A percentile compares a stretch with the other conserved stretches of the same genome.
These are phyloP conservation scores for Aethes cnicana DNA, from an alignment of 2,888 invertebrate species.

Conservation along the genomic window DNA sequence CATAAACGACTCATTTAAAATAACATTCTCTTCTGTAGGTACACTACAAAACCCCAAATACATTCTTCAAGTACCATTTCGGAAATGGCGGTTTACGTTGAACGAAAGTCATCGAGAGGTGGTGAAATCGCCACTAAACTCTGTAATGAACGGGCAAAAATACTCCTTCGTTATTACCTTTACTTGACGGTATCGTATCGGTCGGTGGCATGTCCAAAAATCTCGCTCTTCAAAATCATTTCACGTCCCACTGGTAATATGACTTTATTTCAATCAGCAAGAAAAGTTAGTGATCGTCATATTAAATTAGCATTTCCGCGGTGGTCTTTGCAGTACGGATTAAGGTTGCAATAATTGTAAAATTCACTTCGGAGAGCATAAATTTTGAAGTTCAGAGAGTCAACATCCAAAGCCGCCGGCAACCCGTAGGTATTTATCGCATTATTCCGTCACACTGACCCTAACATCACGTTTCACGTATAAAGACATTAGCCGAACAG, in stretches of 20 bases:
- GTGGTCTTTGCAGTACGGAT: conserved; percentile 4
- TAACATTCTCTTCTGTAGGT: too few species aligned
- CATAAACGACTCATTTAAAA: too few species aligned
- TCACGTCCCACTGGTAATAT: too few species aligned
- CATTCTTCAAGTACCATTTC: neutral
- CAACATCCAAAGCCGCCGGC: neutral
- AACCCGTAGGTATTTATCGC: neutral
- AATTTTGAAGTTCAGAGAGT: neutral
- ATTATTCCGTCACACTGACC: neutral
- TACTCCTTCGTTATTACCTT: conserved; percentile 5
- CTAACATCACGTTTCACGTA: conserved; percentile 6
- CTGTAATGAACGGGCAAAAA: conserved; percentile 8
- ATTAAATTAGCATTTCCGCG: neutral
- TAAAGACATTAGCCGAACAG: conserved; percentile 11
- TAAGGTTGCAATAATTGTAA: neutral
- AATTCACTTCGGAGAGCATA: neutral
- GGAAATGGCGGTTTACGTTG: conserved; percentile 3
- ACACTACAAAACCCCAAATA: neutral
- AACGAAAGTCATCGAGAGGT: conserved; percentile 16
- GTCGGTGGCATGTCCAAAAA: too few species aligned
- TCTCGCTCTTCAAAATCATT: too few species aligned
- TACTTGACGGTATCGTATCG: neutral
- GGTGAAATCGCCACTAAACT: conserved; percentile 16
- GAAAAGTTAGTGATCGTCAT: too few species aligned
- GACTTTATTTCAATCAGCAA: too few species aligned